Conservation (phyloP, 2,888 invertebrate genomes). For the Piscicola geometra region DNA sequence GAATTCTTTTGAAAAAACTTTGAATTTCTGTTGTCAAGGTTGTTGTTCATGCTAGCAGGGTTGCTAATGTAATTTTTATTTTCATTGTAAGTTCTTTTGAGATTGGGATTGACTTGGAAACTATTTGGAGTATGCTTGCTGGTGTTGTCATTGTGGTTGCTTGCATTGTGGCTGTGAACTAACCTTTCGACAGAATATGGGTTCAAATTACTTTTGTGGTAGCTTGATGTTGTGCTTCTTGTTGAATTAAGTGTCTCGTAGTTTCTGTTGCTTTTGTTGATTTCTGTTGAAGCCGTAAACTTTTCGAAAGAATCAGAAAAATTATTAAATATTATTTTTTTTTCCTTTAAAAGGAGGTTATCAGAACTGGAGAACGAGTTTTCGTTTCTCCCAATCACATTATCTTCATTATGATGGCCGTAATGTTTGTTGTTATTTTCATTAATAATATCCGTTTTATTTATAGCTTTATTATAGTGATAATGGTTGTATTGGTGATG, state of each 20-base stretch:
- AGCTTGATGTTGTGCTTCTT: neutral
- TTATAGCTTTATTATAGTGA: too few relatives aligned
- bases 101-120: neutral
- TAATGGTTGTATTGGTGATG: neutral
- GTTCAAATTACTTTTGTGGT: neutral
- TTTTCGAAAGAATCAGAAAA: too few relatives aligned
- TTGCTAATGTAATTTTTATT: neutral
- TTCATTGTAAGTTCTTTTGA: neutral
- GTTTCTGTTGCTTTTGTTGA: too few relatives aligned
- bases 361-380: too few relatives aligned
- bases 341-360: neutral
- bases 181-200: neutral
- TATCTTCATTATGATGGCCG: too few relatives aligned
- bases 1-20: too few relatives aligned
- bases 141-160: neutral
- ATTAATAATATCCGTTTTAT: too few relatives aligned
- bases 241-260: neutral
- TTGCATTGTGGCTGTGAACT: neutral
- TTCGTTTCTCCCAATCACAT: too few relatives aligned
- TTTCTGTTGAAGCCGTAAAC: too few relatives aligned
- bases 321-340: neutral
- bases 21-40: neutral
- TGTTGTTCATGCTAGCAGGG: neutral
- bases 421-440: too few relatives aligned
- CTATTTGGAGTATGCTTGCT: neutral